These are phyloP conservation scores for Amphiduros pacificus DNA, from an alignment of 2,888 invertebrate species.

Conservation along the genomic window DNA sequence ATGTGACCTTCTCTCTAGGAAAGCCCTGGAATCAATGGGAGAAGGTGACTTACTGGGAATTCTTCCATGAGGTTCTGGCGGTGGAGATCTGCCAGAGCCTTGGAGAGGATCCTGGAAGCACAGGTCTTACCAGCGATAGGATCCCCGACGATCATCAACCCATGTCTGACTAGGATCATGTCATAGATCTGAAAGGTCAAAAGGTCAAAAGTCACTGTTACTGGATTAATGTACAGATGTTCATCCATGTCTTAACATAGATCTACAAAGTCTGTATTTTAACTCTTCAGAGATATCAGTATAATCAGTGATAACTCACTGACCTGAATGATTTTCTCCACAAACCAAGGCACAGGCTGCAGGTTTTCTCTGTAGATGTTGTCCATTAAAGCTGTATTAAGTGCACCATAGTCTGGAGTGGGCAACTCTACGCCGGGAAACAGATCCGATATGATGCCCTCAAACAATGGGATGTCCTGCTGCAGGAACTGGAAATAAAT, in stretches of 20 bases:
- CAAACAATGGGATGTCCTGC: conserved; percentile 58
- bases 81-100: conserved; percentile 44
- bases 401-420: conserved; percentile 49
- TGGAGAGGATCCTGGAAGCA: conserved; percentile 48
- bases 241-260: too few species aligned
- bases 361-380: conserved; percentile 42
- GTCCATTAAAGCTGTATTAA: conserved; percentile 45
- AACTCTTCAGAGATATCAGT: too few species aligned
- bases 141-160: conserved; percentile 59
- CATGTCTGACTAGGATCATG: conserved; percentile 59
- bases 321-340: conserved; percentile 58
- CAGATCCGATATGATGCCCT: conserved; percentile 58
- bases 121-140: conserved; percentile 57
- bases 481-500: conserved; percentile 51
- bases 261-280: not conserved
- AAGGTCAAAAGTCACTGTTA: not conserved
- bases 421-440: conserved; percentile 56
- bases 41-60: conserved; percentile 15
- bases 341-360: conserved; percentile 54
- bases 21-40: too few species aligned
- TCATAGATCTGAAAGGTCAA: conserved; percentile 51
- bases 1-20: too few species aligned
- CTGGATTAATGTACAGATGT: too few species aligned
- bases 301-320: too few species aligned
- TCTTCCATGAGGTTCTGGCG: conserved; percentile 50